Percentiles rank a stretch among this genome's conserved stretches.
Evolutionary conservation across 2,113 vertebrate genomes (phyloP).

Genomic region (Lasiurus cinereus): DNA sequence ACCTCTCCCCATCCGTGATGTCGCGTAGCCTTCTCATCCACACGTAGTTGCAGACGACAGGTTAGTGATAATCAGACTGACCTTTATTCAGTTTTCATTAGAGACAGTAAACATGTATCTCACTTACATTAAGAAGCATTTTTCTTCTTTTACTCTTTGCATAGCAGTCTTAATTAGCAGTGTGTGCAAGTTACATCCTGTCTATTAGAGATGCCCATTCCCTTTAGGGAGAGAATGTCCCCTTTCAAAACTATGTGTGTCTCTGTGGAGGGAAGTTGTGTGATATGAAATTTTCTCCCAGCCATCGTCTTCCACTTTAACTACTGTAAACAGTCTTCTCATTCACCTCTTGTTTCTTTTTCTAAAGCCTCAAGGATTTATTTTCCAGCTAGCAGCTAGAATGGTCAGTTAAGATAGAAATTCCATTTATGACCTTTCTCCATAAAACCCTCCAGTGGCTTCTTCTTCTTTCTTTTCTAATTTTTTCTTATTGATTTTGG

Average conservation of each 20-base stretch:
- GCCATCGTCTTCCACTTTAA: neutral
- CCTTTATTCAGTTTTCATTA: slow-evolving; percentile 79
- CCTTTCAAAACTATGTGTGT: neutral
- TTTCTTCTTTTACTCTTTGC: slow-evolving; percentile 28
- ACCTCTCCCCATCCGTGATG: slow-evolving; percentile 66
- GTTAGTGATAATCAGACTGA: slow-evolving; percentile 78
- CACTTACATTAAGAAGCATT: slow-evolving; percentile 70
- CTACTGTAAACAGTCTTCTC: neutral
- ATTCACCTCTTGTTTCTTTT: neutral
- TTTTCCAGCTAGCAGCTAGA: neutral
- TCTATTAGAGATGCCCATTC: slow-evolving; percentile 71
- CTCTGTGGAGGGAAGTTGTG: neutral
- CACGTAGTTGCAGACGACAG: slow-evolving; percentile 61
- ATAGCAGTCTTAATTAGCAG: slow-evolving; percentile 76
- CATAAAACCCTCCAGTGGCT: neutral
- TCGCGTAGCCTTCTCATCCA: slow-evolving; percentile 67
- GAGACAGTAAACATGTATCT: slow-evolving; percentile 77
- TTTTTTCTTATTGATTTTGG: too few relatives aligned
- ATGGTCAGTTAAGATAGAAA: neutral
- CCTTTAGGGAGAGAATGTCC: slow-evolving; percentile 68
- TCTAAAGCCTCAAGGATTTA: neutral
- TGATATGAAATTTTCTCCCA: neutral
- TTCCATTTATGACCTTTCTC: neutral
- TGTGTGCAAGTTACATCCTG: slow-evolving; percentile 61
- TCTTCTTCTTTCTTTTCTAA: neutral